Evolutionary conservation across 2,113 vertebrate genomes (phyloP), one percentile per base, ranked within the genome.

Genomic region (Halcyon malimbica): DNA sequence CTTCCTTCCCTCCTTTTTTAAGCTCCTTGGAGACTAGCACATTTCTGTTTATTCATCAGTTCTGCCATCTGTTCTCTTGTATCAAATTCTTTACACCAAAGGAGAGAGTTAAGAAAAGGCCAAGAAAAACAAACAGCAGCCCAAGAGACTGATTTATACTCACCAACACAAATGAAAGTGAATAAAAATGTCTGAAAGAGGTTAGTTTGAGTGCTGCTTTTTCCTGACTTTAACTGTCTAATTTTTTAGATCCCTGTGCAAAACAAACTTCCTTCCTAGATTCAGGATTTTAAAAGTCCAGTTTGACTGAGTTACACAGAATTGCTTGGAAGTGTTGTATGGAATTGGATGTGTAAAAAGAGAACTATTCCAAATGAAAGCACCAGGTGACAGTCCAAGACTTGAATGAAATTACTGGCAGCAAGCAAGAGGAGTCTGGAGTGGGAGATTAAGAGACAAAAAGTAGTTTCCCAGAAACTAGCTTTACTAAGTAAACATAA

Each of bases 1-100:
- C 92, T 96, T 96, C 94, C 96, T 97, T 94, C 92, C 95, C 79
- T 91, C 57, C 78, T 86, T 92, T 94, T 77, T 60, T 76, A 77
- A 84, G 54, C 85, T 83, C 1, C 54, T 91, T 70, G 54, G n/a
- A 92, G 75, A 51, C 63, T 33, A 56, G 85, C 67, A 89, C 67
- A 35, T 92, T 95, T 80, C 90, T 94, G 94, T 91, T 95, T 95
- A 92, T 93, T 96, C 83, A 68, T 69, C 91, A 74, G 75, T 80
- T 93, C 89, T 96, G 90, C 75, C 82, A 74, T 83, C 86, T 5
- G 1, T 92, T 96, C 83, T 81, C n/a, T 78, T 67, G 21, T 59
- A 42, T 89, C 68, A 86, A 83, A 67, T 86, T 77, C 88, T 92
- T 96, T 90, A 77, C 63, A 86, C 68, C 71, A 74, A 74, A 94